These are phyloP conservation scores for Cerastis rubricosa DNA, from an alignment of 2,888 invertebrate genomes.

Conservation along the genomic window DNA sequence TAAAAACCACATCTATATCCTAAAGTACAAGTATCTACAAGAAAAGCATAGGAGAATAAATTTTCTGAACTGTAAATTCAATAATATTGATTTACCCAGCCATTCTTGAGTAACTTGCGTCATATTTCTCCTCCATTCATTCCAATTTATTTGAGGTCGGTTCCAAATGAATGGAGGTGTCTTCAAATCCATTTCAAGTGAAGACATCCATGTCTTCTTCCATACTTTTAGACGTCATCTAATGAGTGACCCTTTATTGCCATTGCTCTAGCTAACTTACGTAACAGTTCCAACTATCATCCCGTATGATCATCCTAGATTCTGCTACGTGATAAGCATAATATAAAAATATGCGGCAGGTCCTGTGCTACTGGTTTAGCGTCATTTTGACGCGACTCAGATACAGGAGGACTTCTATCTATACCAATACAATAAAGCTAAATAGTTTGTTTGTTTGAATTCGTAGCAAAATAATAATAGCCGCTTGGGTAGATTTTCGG, in stretches of 20 bases:
- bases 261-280: not conserved
- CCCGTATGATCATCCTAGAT: constrained; percentile 49
- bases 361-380: constrained; percentile 54
- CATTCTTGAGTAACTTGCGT: not conserved
- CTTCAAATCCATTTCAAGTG: too few relatives aligned
- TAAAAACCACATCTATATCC: too few relatives aligned
- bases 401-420: not conserved
- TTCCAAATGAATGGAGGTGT: too few relatives aligned
- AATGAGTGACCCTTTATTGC: not conserved
- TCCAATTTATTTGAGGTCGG: not conserved
- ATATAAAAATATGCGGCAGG: constrained; percentile 63
- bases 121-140: not conserved
- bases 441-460: not conserved
- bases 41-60: too few relatives aligned
- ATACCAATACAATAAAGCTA: not conserved
- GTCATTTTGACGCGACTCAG: constrained; percentile 47
- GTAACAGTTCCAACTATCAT: not conserved
- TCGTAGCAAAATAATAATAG: not conserved
- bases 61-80: not conserved
- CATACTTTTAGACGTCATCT: not conserved
- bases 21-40: not conserved
- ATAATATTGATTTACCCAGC: not conserved
- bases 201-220: not conserved
- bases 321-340: constrained; percentile 73
- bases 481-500: not conserved